A percentile compares a stretch with the other conserved stretches of the same genome.
phyloP scores from a whole-genome alignment of 2,797 vertebrate species.

The Phataginus tetradactyla region DNA sequence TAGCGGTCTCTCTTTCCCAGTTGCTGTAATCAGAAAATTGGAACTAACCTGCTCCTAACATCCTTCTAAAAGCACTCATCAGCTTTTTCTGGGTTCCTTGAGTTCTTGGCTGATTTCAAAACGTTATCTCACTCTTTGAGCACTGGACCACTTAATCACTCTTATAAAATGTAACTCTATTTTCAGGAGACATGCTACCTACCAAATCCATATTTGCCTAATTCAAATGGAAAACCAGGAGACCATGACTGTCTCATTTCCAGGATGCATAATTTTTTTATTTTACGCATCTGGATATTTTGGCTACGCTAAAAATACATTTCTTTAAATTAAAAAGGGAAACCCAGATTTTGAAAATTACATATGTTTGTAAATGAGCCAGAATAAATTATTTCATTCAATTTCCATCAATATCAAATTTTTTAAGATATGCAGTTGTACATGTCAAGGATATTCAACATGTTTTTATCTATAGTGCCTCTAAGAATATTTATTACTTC shows the following conservation, averaged over 20 bases:
- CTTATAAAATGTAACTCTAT: constrained; percentile 74
- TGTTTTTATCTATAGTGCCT: not conserved
- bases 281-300: constrained; percentile 57
- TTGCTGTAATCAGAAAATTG: not conserved
- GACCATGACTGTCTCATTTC: constrained; percentile 20
- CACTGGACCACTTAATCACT: constrained; percentile 67
- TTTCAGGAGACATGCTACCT: constrained; percentile 56
- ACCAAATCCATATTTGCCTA: constrained; percentile 64
- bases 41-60: not conserved
- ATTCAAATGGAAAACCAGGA: constrained; percentile 71
- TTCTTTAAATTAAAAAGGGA: constrained; percentile 36
- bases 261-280: constrained; percentile 47
- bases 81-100: constrained; percentile 71
- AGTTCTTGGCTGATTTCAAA: constrained; percentile 67
- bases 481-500: not conserved
- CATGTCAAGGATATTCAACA: not conserved
- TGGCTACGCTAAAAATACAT: constrained; percentile 46
- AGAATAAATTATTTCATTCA: not conserved
- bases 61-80: constrained; percentile 55
- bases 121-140: constrained; percentile 53
- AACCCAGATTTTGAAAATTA: constrained; percentile 39
- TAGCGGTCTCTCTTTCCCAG: constrained; percentile 80
- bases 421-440: constrained; percentile 9
- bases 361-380: constrained; percentile 6
- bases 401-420: not conserved